Conservation (phyloP, 2,797 vertebrate species). For the Lutjanus campechanus region DNA sequence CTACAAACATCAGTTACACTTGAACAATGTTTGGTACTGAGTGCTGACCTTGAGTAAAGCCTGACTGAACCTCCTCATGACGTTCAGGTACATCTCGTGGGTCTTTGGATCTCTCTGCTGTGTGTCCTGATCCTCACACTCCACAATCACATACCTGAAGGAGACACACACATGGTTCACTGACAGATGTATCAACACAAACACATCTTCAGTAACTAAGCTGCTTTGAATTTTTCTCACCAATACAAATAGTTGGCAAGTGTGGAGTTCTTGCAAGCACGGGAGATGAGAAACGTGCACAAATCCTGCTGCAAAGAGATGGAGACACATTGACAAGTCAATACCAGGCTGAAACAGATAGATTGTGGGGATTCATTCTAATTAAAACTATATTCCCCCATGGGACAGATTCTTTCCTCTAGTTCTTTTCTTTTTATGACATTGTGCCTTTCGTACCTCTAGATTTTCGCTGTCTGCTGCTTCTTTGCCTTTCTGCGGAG, state of each 20-base stretch:
- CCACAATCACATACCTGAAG: slow-evolving; percentile 97
- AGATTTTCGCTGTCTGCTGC: slow-evolving; percentile 90
- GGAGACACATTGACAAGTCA: slow-evolving; percentile 34
- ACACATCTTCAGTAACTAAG: not conserved
- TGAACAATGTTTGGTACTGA: not conserved
- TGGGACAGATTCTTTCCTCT: not conserved
- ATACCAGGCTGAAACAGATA: not conserved
- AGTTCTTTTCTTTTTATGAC: not conserved
- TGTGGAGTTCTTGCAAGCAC: slow-evolving; percentile 98
- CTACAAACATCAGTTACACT: not conserved
- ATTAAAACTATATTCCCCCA: not conserved
- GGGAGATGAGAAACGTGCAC: slow-evolving; percentile 97
- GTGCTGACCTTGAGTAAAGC: slow-evolving; percentile 93
- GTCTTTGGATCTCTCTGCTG: slow-evolving; percentile 97
- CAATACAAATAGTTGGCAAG: slow-evolving; percentile 98
- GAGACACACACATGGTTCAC: not conserved
- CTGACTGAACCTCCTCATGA: slow-evolving; percentile 98
- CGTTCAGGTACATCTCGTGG: slow-evolving; percentile 98
- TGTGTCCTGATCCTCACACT: slow-evolving; percentile 98
- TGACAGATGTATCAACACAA: not conserved
- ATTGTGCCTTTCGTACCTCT: slow-evolving; percentile 85
- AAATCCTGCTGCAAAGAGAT: slow-evolving; percentile 91
- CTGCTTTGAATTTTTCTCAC: slow-evolving; percentile 79
- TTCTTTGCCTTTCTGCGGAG: slow-evolving; percentile 91
- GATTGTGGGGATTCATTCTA: not conserved